These are phyloP conservation scores for Tetramorium parvispinum DNA, from an alignment of 1,140 invertebrate genomes.

Conservation along the genomic window DNA sequence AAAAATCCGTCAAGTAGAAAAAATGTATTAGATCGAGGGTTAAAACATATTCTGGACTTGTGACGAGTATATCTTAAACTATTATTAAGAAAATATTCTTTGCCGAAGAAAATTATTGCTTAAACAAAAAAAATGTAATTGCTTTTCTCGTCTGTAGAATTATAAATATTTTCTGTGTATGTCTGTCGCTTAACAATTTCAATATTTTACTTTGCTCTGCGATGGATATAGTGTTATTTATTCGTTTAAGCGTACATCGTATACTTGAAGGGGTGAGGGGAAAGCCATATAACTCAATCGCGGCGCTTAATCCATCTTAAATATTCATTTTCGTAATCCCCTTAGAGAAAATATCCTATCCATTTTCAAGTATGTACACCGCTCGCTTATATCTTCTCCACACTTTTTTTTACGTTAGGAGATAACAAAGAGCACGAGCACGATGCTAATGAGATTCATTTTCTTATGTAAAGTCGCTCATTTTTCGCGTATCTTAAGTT, in stretches of 20 bases:
- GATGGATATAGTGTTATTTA: background rate
- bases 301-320: background rate
- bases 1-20: too few species aligned
- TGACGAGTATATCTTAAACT: too few species aligned
- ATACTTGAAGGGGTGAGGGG: background rate
- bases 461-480: constrained; percentile 15
- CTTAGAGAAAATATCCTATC: background rate
- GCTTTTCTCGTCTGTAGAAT: too few species aligned
- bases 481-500: background rate
- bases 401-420: background rate
- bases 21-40: too few species aligned
- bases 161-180: too few species aligned
- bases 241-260: background rate
- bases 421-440: background rate
- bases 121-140: too few species aligned
- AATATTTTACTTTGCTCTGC: too few species aligned
- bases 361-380: background rate
- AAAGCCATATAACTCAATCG: background rate
- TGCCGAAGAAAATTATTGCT: too few species aligned
- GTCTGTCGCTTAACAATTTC: too few species aligned
- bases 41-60: too few species aligned
- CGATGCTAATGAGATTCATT: background rate
- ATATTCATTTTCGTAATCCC: constrained; percentile 25
- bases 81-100: too few species aligned
- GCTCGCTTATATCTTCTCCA: background rate